Percentiles rank a stretch among this genome's conserved stretches.
Conservation (phyloP, 1,140 invertebrate genomes). For the Hetaerina americana region DNA sequence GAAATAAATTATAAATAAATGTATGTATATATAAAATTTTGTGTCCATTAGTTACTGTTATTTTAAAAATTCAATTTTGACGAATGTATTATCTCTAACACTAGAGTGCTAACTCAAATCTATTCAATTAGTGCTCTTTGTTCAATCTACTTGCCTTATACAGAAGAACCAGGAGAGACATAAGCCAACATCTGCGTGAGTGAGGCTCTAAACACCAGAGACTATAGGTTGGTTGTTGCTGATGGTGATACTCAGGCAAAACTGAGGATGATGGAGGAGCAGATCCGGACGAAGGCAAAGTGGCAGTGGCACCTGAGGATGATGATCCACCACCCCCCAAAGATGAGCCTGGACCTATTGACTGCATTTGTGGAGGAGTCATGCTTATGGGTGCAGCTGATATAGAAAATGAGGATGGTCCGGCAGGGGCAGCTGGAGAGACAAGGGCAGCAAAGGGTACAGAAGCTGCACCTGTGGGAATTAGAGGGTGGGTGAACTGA, state of each 20-base stretch:
- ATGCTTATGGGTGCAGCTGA: background rate
- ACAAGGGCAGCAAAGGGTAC: background rate
- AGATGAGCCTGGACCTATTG: background rate
- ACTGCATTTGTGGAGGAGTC: background rate
- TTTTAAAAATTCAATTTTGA: too few species aligned
- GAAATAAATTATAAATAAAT: too few species aligned
- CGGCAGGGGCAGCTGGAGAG: background rate
- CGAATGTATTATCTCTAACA: too few species aligned
- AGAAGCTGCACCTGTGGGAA: background rate
- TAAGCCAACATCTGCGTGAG: conserved; percentile 80
- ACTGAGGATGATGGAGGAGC: background rate
- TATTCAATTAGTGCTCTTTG: too few species aligned
- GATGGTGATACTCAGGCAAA: conserved; percentile 26
- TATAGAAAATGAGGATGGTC: background rate
- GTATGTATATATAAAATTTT: too few species aligned
- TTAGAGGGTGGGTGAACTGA: background rate
- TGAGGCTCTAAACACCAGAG: conserved; percentile 78
- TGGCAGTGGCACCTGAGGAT: background rate
- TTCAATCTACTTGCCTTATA: conserved; percentile 75
- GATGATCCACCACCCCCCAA: background rate
- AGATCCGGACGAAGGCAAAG: background rate
- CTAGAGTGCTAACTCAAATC: too few species aligned
- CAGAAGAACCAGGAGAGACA: conserved; percentile 82
- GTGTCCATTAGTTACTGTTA: too few species aligned
- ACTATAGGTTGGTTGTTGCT: conserved; percentile 56